These are phyloP conservation scores for Pandemis heparana DNA, from an alignment of 2,888 invertebrate genomes.

Conservation along the genomic window DNA sequence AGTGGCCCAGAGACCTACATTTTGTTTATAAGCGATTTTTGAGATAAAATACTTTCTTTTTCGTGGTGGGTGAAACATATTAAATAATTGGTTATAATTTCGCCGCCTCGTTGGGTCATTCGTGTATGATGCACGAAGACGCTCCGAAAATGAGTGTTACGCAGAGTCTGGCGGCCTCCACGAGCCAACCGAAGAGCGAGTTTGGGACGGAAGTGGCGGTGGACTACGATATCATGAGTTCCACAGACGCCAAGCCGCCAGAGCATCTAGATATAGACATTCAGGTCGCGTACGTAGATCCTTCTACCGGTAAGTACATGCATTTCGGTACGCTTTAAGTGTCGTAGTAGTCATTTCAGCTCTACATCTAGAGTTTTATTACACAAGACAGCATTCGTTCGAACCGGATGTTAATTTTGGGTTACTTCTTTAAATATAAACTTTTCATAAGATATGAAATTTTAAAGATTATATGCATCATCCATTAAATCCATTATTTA, in stretches of 20 bases:
- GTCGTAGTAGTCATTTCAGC: slow-evolving; percentile 9
- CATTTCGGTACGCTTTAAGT: slow-evolving; percentile 8
- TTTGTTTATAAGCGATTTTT: slow-evolving; percentile 84
- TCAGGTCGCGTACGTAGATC: slow-evolving; percentile 87
- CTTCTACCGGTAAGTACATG: slow-evolving; percentile 84
- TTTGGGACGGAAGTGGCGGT: slow-evolving; percentile 75
- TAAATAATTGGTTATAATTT: slow-evolving; percentile 60
- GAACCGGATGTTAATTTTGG: slow-evolving; percentile 32
- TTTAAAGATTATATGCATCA: neutral
- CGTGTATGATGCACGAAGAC: slow-evolving; percentile 88
- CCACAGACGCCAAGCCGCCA: slow-evolving; percentile 79
- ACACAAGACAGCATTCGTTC: slow-evolving; percentile 27
- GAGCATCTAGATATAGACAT: slow-evolving; percentile 85
- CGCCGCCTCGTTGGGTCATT: slow-evolving; percentile 75
- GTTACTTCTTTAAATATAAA: neutral
- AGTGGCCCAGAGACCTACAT: slow-evolving; percentile 96
- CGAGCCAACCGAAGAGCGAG: slow-evolving; percentile 82
- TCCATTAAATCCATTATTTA: neutral
- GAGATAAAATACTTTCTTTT: slow-evolving; percentile 84
- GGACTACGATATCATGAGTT: slow-evolving; percentile 73
- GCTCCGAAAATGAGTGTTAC: slow-evolving; percentile 88
- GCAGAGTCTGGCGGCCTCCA: slow-evolving; percentile 88
- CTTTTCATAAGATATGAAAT: neutral
- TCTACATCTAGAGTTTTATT: neutral
- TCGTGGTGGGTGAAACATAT: slow-evolving; percentile 74